Base-by-base conservation (phyloP, 2,888 invertebrate genomes). In the Camptogramma bilineatum region DNA sequence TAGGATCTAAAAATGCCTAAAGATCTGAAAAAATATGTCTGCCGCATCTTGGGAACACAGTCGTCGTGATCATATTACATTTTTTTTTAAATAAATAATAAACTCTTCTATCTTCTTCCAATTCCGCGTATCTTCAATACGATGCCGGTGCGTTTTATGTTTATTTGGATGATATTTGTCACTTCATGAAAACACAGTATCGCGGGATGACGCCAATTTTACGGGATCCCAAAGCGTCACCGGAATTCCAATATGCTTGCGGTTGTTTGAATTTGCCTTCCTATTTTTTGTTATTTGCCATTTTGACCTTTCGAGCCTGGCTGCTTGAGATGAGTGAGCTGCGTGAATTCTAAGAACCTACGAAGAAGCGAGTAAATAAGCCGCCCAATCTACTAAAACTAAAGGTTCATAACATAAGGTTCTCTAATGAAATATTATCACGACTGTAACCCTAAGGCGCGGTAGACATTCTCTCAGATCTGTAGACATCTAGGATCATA, bases 161-260 rank as follows among this genome's bases (percentile, higher is more conserved):
- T 79, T 80, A 79, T 80, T 78, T 80, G 72, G 75, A 73, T 77
- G 73, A 76, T 83, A 81, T 81, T 82, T 83, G 82, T 81, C 83
- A 82, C 82, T 71, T 81, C 82, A 79, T 82, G 81, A 78, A 79
- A 79, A 76, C 75, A 80, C 76, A 77, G 75, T 78, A 73, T 78
- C 68, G 70, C 70, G 73, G 67, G 66, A 65, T 61, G 61, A 58
- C 64, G 71, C 66, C 74, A 78, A 79, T 82, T 81, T 79, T 77
- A 79, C 73, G 71, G 69, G 69, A 66, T 66, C 66, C 69, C 48
- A 58, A 60, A 76, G 5, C 28, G 76, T 72, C 65, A 56, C 28
- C 60, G 69, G 81, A 80, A 81, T 81, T 79, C 75, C 77, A 78
- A 82, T 83, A 70, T 52, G 57, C 19, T 42, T 61, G 62, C 39